Evolutionary conservation across 1,140 invertebrate genomes (phyloP).

Genomic region (Eubasilissa regina): DNA sequence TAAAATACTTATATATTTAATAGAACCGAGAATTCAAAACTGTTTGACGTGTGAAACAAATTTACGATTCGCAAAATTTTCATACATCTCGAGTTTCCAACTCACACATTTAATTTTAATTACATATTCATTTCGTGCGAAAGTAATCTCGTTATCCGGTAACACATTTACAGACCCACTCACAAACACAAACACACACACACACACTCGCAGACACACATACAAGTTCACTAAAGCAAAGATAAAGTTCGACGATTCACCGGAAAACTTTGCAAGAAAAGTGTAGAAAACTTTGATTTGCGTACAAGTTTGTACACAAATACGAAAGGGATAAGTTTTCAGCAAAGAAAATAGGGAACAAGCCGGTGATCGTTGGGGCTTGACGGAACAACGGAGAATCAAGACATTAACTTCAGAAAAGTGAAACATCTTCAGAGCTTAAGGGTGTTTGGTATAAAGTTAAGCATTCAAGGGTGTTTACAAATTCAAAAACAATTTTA

Average conservation of each 20-base stretch:
- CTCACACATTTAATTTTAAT: constrained; percentile 24
- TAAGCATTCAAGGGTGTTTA: too few relatives aligned
- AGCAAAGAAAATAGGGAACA: not conserved
- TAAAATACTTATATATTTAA: too few relatives aligned
- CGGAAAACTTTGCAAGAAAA: not conserved
- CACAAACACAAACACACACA: too few relatives aligned
- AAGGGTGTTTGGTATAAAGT: too few relatives aligned
- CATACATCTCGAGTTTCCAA: constrained; percentile 6
- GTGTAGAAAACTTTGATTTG: constrained; percentile 22
- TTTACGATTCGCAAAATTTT: constrained; percentile 5
- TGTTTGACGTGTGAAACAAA: not conserved
- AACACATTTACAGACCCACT: not conserved
- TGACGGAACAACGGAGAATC: constrained; percentile 2
- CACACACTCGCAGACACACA: not conserved
- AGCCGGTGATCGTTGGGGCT: not conserved
- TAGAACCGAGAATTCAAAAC: not conserved
- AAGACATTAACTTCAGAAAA: not conserved
- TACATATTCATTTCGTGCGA: constrained; percentile 26
- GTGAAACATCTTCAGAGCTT: constrained; percentile 5
- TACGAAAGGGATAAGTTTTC: not conserved
- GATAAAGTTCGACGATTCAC: constrained; percentile 6
- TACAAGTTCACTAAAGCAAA: constrained; percentile 17
- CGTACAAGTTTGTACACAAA: not conserved
- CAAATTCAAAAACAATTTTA: too few relatives aligned
- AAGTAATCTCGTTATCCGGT: constrained; percentile 23